Conservation (phyloP, 2,113 vertebrate genomes). For the Hemibagrus wyckioides region DNA sequence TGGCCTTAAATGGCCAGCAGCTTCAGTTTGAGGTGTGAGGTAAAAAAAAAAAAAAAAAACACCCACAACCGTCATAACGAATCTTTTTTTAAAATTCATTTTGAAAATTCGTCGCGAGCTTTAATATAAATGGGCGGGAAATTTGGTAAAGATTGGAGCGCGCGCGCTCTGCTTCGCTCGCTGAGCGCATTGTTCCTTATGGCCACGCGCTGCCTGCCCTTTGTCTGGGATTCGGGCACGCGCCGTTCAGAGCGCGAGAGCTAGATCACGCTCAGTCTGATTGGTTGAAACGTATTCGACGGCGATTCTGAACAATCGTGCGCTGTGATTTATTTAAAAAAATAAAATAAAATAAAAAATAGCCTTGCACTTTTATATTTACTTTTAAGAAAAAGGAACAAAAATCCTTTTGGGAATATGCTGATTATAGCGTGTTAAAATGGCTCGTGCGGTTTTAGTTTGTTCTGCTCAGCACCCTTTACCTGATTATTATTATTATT, state of each 20-base stretch:
- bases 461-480: neutral
- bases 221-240: constrained; percentile 41
- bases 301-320: neutral
- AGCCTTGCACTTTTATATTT: neutral
- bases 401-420: no score
- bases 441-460: neutral
- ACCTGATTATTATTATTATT: neutral
- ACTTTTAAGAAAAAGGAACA: no score
- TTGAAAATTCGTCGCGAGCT: neutral
- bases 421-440: neutral
- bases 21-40: no score
- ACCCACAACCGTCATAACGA: neutral
- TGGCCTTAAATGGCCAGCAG: neutral
- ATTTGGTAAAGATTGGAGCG: neutral
- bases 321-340: neutral
- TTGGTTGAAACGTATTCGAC: neutral
- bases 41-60: neutral
- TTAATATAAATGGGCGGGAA: constrained; percentile 31
- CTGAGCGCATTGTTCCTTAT: constrained; percentile 28
- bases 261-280: neutral
- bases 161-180: neutral
- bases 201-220: constrained; percentile 44
- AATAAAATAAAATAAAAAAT: no score
- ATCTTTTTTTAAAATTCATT: neutral
- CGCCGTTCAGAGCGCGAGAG: neutral